Evolutionary conservation across 2,888 invertebrate genomes (phyloP).

Genomic region (Lasioglossum marginatum): DNA sequence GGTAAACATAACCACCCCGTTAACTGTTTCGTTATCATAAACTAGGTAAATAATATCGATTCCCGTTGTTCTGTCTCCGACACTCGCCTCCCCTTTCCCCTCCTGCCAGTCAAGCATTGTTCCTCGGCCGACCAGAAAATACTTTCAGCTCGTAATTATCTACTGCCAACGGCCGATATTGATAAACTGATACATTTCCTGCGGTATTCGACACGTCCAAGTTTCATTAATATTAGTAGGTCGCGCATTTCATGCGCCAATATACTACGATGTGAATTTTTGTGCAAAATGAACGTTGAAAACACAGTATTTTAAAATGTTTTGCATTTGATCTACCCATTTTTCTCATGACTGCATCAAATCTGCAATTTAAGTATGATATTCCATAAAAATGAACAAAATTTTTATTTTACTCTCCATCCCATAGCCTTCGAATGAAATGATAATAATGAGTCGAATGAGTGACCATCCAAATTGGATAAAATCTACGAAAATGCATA

Average conservation of each 20-base stretch:
- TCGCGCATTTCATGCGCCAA: not conserved
- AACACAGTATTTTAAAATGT: not conserved
- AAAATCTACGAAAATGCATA: not conserved
- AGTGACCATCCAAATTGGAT: no score
- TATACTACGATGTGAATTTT: not conserved
- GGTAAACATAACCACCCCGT: conserved; percentile 46
- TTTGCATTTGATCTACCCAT: not conserved
- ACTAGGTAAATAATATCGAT: conserved; percentile 56
- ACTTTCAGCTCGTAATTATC: not conserved
- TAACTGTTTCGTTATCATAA: conserved; percentile 48
- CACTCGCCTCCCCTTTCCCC: not conserved
- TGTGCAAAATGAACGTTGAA: not conserved
- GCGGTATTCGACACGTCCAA: not conserved
- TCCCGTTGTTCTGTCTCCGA: not conserved
- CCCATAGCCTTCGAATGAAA: not conserved
- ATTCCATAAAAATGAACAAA: not conserved
- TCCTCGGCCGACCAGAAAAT: not conserved
- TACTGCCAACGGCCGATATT: not conserved
- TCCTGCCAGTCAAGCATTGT: not conserved
- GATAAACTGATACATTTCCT: not conserved
- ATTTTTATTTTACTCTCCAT: not conserved
- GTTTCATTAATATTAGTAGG: not conserved
- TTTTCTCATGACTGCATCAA: not conserved
- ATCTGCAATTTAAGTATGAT: not conserved
- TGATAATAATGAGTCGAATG: not conserved